Base-by-base conservation (phyloP, 37 sponge, comb jelly and placozoan genomes). In the Oscarella lobularis region DNA sequence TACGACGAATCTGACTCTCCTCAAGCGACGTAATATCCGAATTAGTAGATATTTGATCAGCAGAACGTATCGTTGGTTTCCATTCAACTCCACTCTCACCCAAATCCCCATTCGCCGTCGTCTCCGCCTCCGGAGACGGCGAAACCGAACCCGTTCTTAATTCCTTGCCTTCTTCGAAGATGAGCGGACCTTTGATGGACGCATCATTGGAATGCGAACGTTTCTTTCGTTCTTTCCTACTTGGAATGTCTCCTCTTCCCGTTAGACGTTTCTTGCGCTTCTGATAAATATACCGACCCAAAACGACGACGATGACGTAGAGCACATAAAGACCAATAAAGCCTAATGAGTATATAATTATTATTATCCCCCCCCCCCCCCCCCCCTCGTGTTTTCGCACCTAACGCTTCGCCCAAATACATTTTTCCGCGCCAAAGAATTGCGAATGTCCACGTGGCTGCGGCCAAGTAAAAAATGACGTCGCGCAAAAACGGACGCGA, bases 401-500 rank as follows among this genome's bases (percentile, higher is more conserved):
- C 88, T 40, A 85, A 80, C 20, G 90, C 90, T 38, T 83, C 31
- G 33, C 54, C 85, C 34, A 93, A 73, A 9, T 60, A 73, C 32
- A 96, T 67, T 0, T 33, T 6, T 38, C 82, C 77, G 77, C 48
- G 72, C 89, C 92, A 96, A 9, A 93, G 91, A 32, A 90, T 80
- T 33, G 71, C 84, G 81, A 93, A 96, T 36, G 88, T 88, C 81
- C 83, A 85, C 76, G 76, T 92, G n/a, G 85, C 88, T 9, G 91
- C 88, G 67, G 74, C 39, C 9, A 92, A 75, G 66, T 93, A 93
- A 75, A 96, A 93, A 41, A 96, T 85, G 67, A 90, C 75, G 82
- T 96, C 98, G 73, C 98, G 77, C 33, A 93, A 81, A 73, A 92
- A 96, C 3, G 98, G 98, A 5, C 98, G 79, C 76, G 83, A 65